phyloP scores from a whole-genome alignment of 2,888 invertebrate species.

The Drosophila birchii region DNA sequence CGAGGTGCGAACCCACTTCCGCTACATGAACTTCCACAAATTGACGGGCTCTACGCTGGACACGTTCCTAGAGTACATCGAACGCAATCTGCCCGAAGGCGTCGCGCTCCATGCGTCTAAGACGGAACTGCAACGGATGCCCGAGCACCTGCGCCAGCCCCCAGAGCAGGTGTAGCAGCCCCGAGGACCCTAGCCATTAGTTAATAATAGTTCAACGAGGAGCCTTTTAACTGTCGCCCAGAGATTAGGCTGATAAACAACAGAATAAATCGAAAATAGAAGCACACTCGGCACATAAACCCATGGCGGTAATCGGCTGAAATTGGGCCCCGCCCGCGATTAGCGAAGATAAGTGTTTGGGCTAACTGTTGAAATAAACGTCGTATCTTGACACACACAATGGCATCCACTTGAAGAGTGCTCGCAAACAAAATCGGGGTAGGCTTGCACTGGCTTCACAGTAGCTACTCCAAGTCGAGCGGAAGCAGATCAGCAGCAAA shows the following conservation, averaged over 20 bases:
- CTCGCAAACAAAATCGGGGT: conserved; percentile 52
- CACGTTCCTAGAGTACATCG: conserved; percentile 97
- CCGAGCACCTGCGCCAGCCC: conserved; percentile 86
- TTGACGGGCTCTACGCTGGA: conserved; percentile 98
- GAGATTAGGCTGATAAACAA: conserved; percentile 50
- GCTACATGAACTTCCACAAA: conserved; percentile 91
- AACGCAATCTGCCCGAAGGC: conserved; percentile 98
- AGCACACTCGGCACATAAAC: neutral
- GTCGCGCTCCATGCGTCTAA: conserved; percentile 96
- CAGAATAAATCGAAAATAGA: conserved; percentile 40
- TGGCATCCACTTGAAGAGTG: conserved; percentile 45
- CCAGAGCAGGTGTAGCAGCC: conserved; percentile 70
- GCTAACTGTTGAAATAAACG: conserved; percentile 26
- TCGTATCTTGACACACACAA: conserved; percentile 59
- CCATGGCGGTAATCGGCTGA: neutral
- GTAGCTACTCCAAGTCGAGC: conserved; percentile 37
- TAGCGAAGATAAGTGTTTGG: conserved; percentile 51
- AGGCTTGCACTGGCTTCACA: conserved; percentile 20
- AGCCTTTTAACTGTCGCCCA: conserved; percentile 9
- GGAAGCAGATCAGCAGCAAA: conserved; percentile 40
- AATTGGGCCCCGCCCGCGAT: conserved; percentile 35
- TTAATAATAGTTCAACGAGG: conserved; percentile 19
- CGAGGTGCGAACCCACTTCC: conserved; percentile 96
- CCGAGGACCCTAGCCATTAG: neutral
- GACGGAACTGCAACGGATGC: conserved; percentile 87